phyloP scores from a whole-genome alignment of 37 sponge, comb jelly and placozoan species.

The Ephydatia muelleri region DNA sequence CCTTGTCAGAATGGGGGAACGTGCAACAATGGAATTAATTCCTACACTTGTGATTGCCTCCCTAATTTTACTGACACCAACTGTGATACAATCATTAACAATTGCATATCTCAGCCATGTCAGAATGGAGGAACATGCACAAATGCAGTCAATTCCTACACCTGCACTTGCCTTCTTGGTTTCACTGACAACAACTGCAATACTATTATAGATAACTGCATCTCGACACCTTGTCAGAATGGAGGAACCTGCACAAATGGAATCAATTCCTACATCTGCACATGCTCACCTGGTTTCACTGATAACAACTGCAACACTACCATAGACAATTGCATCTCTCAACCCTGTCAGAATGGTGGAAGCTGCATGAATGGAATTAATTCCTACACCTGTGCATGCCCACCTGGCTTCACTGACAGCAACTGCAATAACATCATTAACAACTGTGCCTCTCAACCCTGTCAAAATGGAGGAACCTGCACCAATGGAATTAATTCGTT shows the following conservation, averaged over 20 bases:
- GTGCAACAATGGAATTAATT: constrained; percentile 28
- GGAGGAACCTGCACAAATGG: constrained; percentile 42
- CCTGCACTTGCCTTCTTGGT: constrained; percentile 31
- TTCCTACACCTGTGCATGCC: constrained; percentile 47
- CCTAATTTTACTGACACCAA: constrained; percentile 22
- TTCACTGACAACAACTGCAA: constrained; percentile 39
- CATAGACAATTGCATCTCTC: constrained; percentile 43
- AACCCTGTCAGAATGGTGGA: constrained; percentile 49
- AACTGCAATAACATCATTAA: constrained; percentile 32
- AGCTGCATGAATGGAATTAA: constrained; percentile 27
- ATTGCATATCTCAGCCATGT: constrained; percentile 54
- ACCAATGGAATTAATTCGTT: constrained; percentile 26
- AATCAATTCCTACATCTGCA: constrained; percentile 16
- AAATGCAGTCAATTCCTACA: background rate
- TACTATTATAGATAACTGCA: constrained; percentile 26
- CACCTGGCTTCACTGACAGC: constrained; percentile 33
- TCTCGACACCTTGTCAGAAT: constrained; percentile 18
- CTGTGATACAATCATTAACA: constrained; percentile 56
- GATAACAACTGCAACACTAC: constrained; percentile 23
- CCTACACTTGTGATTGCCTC: constrained; percentile 42
- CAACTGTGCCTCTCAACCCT: constrained; percentile 35
- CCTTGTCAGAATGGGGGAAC: constrained; percentile 58
- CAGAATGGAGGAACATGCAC: constrained; percentile 49
- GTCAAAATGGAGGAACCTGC: constrained; percentile 54
- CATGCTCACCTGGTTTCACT: constrained; percentile 33